A percentile compares a stretch with the other conserved stretches of the same genome.
These are phyloP conservation scores for Nixonia krombeini DNA, from an alignment of 1,140 invertebrate genomes.

Conservation along the genomic window DNA sequence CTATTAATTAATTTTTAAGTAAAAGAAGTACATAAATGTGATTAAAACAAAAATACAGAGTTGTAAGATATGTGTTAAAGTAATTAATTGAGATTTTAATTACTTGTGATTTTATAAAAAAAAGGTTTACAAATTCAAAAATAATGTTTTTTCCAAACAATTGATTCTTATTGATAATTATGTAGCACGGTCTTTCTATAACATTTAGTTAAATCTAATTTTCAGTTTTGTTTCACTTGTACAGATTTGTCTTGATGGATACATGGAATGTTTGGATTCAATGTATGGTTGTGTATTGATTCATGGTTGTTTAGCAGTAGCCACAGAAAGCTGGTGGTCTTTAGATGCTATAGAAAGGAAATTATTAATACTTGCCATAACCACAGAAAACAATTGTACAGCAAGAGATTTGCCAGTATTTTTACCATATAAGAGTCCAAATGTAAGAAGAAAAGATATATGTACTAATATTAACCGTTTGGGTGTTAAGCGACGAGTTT, in stretches of 20 bases:
- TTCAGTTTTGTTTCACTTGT: slow-evolving; percentile 43
- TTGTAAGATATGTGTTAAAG: too few relatives aligned
- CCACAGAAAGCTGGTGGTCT: slow-evolving; percentile 85
- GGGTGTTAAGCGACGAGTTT: neutral
- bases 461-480: slow-evolving; percentile 9
- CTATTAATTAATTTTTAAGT: too few relatives aligned
- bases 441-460: slow-evolving; percentile 73
- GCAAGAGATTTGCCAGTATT: slow-evolving; percentile 85
- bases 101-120: too few relatives aligned
- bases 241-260: slow-evolving; percentile 82
- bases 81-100: too few relatives aligned
- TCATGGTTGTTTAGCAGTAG: slow-evolving; percentile 81
- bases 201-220: too few relatives aligned
- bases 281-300: slow-evolving; percentile 85
- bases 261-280: slow-evolving; percentile 82
- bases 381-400: slow-evolving; percentile 76
- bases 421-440: slow-evolving; percentile 86
- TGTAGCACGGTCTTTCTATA: neutral
- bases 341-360: slow-evolving; percentile 81
- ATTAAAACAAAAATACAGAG: too few relatives aligned
- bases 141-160: too few relatives aligned
- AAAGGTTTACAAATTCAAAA: too few relatives aligned
- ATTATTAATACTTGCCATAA: slow-evolving; percentile 78
- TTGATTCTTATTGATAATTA: too few relatives aligned
- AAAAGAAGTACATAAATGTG: too few relatives aligned